phyloP scores from a whole-genome alignment of 2,113 vertebrate species.

The Limnothrissa miodon region DNA sequence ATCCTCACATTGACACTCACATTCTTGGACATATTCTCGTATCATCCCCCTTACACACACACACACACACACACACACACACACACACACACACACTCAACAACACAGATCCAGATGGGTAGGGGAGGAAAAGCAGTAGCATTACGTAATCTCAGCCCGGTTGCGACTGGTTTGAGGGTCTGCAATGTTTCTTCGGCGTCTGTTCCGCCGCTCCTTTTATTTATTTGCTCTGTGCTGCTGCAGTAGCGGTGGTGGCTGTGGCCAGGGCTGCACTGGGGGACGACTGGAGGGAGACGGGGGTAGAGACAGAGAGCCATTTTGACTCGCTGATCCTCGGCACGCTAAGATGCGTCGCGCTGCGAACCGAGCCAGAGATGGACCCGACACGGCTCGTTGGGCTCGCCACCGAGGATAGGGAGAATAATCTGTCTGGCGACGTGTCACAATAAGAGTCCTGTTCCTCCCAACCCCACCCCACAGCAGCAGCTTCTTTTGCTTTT shows the following conservation, averaged over 20 bases:
- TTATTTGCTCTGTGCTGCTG: not conserved
- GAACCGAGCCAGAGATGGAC: conserved; percentile 45
- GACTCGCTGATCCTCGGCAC: conserved; percentile 25
- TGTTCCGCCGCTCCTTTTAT: not conserved
- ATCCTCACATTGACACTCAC: no score
- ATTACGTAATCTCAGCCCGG: conserved; percentile 50
- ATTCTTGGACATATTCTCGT: not conserved
- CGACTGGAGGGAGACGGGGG: not conserved
- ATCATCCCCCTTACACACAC: not conserved
- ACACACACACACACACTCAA: not conserved
- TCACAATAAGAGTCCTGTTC: conserved; percentile 54
- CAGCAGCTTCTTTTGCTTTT: not conserved
- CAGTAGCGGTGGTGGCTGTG: not conserved
- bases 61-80: not conserved
- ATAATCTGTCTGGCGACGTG: conserved; percentile 45
- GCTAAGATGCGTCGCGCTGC: no score
- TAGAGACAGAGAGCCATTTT: conserved; percentile 47
- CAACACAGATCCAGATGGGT: not conserved
- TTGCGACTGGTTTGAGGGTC: conserved; percentile 43
- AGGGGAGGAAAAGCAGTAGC: conserved; percentile 26
- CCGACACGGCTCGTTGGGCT: conserved; percentile 55
- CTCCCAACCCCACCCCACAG: not conserved
- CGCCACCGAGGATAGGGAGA: conserved; percentile 38
- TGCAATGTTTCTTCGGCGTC: not conserved
- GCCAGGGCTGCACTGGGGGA: not conserved